These are phyloP conservation scores for Caiman crocodilus DNA, from an alignment of 2,797 vertebrate genomes.

Conservation along the genomic window DNA sequence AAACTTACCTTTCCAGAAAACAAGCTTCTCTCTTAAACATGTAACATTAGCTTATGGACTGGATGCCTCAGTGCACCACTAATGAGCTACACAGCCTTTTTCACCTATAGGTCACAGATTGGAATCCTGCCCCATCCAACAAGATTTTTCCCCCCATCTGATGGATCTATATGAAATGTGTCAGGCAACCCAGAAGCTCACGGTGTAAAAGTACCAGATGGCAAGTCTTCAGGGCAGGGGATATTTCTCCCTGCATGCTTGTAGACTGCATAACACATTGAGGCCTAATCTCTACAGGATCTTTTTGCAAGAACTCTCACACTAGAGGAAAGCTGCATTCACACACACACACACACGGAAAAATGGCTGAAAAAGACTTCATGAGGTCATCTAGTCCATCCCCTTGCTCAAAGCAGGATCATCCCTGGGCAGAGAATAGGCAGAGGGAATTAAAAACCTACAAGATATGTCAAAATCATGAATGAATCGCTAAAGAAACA, in stretches of 20 bases:
- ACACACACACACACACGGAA: neutral
- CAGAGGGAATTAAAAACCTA: no score
- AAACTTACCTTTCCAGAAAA: neutral
- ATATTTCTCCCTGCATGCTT: neutral
- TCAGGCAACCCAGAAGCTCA: neutral
- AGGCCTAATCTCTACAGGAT: neutral
- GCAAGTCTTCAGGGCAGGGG: neutral
- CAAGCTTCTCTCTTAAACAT: neutral
- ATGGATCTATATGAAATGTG: neutral
- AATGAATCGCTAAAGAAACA: no score
- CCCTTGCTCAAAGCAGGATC: no score
- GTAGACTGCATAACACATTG: neutral
- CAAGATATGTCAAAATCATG: no score
- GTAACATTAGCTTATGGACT: neutral
- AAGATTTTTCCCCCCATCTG: neutral
- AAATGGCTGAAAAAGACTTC: neutral
- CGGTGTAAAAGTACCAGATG: neutral
- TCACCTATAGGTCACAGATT: neutral
- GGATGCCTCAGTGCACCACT: neutral
- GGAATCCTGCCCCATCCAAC: neutral
- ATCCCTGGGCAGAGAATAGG: no score
- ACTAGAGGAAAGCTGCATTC: neutral
- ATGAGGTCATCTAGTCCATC: no score
- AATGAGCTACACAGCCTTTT: neutral
- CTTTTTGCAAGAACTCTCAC: neutral